Evolutionary conservation across 2,797 vertebrate species (phyloP), one percentile per base, ranked within the genome.

Genomic region (Coregonus sp.): DNA sequence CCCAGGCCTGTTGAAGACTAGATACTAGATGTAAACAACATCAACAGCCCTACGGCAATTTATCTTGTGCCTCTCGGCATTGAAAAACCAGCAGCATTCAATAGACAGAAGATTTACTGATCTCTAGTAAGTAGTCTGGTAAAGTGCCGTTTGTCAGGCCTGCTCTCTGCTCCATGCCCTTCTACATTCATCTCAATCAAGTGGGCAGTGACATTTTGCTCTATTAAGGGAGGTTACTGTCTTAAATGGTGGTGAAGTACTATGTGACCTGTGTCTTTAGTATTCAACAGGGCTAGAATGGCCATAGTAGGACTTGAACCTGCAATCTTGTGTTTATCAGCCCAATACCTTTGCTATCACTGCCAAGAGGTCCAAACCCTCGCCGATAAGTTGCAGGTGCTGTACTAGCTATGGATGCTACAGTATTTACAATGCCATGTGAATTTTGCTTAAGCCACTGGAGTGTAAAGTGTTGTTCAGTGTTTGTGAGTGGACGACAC

Each of bases 71-170:
- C 72, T 70, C 37, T 6, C 40, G 7, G 68, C 68, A 18, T 20
- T 2, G 16, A 47, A 11, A 63, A 50, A 67, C 65, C 12, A 67
- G 66, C 66, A 20, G n/a, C 68, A 40, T 37, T 70, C 68, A 37
- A 67, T 70, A n/a, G 18, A 47, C 1, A 11, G 7, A 40, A 37
- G 68, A 70, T 40, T 37, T 20, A 70, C 35, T 66, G 31, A 31
- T 15, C 65, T 16, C 15, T 66, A 33, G 65, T 33, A 75, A 65
- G 73, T 73, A 73, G 63, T 2, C 67, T 74, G 80, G 78, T 72
- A 80, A 78, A 74, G 72, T 75, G 73, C 31, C 76, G 65, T 76
- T 80, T 76, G 78, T 80, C 72, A 71, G 73, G 12, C 74, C 37
- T 2, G 14, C 7, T 20, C 72, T 74, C 35, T 31, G 66, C 73